Conservation (phyloP, 2,113 vertebrate species). For the Illadopsis cleaveri region DNA sequence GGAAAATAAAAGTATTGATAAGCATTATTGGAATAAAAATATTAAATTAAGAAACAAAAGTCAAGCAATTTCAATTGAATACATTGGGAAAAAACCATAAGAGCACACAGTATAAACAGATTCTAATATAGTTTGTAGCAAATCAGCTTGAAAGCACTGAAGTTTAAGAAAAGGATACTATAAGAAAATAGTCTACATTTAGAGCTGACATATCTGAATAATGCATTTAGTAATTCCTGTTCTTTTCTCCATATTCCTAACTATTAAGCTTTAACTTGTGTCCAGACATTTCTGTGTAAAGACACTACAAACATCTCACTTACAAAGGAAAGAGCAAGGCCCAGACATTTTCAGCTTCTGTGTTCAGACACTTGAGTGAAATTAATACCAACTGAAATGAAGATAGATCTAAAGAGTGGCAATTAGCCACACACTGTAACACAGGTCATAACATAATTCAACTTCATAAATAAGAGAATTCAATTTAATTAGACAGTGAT, state of each 20-base stretch:
- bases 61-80: background rate
- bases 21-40: background rate
- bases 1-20: slow-evolving; percentile 1
- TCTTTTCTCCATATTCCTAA: background rate
- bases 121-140: background rate
- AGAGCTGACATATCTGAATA: background rate
- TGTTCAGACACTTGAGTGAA: background rate
- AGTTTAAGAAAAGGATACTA: background rate
- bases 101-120: background rate
- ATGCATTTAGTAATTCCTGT: background rate
- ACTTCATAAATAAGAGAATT: background rate
- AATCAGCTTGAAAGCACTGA: background rate
- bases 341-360: background rate
- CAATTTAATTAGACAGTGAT: background rate
- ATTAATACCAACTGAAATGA: background rate
- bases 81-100: background rate
- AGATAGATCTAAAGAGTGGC: background rate
- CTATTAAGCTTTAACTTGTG: background rate
- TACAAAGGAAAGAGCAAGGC: background rate
- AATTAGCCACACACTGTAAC: background rate
- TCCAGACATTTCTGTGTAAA: background rate
- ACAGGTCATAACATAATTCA: background rate
- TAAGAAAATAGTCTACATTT: background rate
- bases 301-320: background rate
- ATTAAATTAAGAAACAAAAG: background rate